Conservation (phyloP, 2,113 vertebrate genomes). For the Cricetomys ansorgei region DNA sequence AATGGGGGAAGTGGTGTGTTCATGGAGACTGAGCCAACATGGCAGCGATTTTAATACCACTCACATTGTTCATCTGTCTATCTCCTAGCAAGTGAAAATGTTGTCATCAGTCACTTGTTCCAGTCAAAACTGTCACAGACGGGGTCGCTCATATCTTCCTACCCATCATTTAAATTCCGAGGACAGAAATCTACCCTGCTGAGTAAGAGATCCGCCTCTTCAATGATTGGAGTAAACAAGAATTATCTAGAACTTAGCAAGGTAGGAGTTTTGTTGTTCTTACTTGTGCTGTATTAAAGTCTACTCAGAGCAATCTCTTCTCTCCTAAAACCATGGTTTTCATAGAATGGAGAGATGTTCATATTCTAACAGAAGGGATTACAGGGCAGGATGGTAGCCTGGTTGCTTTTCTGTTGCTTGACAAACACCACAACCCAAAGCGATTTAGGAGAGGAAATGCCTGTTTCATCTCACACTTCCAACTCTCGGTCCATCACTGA, state of each 20-base stretch:
- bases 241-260: conserved; percentile 92
- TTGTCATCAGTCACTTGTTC: conserved; percentile 95
- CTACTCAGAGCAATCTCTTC: not conserved
- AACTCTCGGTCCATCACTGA: not conserved
- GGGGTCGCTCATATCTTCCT: conserved; percentile 92
- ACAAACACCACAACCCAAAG: not conserved
- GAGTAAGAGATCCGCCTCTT: conserved; percentile 85
- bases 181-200: conserved; percentile 91
- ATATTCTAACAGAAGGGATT: not conserved
- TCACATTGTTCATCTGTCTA: conserved; percentile 61
- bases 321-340: not conserved
- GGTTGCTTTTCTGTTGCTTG: not conserved
- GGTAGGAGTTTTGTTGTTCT: conserved; percentile 84
- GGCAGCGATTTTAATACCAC: not conserved
- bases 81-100: conserved; percentile 94
- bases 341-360: not conserved
- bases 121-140: conserved; percentile 95
- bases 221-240: conserved; percentile 86
- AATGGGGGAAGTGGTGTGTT: not conserved
- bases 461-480: not conserved
- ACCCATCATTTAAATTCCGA: conserved; percentile 87
- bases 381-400: not conserved
- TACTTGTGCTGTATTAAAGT: not conserved
- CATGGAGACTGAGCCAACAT: not conserved
- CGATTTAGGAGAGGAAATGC: not conserved